Percentiles rank a stretch among this genome's conserved stretches.
Evolutionary conservation across 2,888 invertebrate species (phyloP).

Genomic region (Apodemia duryi): DNA sequence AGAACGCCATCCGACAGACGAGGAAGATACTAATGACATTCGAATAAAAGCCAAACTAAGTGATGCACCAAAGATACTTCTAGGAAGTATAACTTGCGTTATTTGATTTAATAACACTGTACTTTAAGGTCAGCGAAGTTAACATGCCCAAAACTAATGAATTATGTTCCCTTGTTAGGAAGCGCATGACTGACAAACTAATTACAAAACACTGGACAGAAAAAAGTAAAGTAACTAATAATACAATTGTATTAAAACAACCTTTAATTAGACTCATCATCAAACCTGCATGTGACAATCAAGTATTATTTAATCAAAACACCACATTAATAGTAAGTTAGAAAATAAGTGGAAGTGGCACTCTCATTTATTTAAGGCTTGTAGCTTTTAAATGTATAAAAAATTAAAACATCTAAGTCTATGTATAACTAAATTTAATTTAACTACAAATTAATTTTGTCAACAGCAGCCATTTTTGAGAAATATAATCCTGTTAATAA

Average conservation of each 20-base stretch:
- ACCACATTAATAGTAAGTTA: conserved; percentile 6
- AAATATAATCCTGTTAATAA: too few relatives aligned
- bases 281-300: conserved; percentile 48
- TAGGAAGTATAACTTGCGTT: conserved; percentile 56
- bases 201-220: conserved; percentile 61
- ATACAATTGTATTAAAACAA: conserved; percentile 53
- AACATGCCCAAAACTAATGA: conserved; percentile 77
- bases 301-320: conserved; percentile 23
- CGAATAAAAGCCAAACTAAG: conserved; percentile 71
- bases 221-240: conserved; percentile 56
- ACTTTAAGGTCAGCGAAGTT: conserved; percentile 68
- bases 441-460: background rate
- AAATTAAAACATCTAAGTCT: background rate
- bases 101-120: conserved; percentile 51
- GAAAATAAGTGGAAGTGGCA: background rate
- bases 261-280: conserved; percentile 57
- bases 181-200: conserved; percentile 69
- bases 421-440: background rate
- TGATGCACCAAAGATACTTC: conserved; percentile 72
- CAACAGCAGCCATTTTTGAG: too few relatives aligned
- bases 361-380: background rate
- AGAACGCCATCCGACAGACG: conserved; percentile 53
- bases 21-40: conserved; percentile 62
- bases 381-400: background rate
- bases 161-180: conserved; percentile 75